Evolutionary conservation across 2,888 invertebrate genomes (phyloP), one percentile per base, ranked within the genome.

Genomic region (Ophonus ardosiacus): DNA sequence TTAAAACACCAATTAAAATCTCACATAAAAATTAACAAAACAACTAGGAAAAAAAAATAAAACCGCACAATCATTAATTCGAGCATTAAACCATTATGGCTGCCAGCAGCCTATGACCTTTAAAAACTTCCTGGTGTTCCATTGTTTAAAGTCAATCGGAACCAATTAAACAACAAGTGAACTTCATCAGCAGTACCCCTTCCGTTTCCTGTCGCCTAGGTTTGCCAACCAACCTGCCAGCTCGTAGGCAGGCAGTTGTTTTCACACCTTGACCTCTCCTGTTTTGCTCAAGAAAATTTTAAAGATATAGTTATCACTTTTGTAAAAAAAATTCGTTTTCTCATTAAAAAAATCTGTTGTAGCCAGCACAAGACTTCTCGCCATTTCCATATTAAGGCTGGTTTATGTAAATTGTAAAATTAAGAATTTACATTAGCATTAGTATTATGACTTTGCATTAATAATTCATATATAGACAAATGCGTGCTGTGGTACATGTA

Each of bases 141-240:
- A 43, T 81, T 81, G 81, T 81, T 81, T 65, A 81, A 81, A 81
- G 81, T 81, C 81, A 65, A 81, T 81, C 63, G 81, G 24, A n/a
- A 57, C 78, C 51, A 81, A 81, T 81, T 81, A 81, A 81, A 65
- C 65, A 81, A 81, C 81, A 81, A 81, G 63, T 81, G 81, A 81
- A 81, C 65, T 81, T 81, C 81, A 81, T 81, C 81, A 81, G 51
- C 79, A 40, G 40, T 6, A 1, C 51, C 74, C 74, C 56, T 51
- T 74, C 43, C 74, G 43, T 7, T 78, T 78, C 78, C 78, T 78
- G 78, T 31, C 78, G 31, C 21, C 78, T 15, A 31, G 18, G 43
- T 51, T 51, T 51, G 18, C 63, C 63, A 13, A 21, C 17, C 8
- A 63, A 8, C 21, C 63, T 24, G 18, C 15, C 63, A 51, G 43